Conservation (phyloP, 2,888 invertebrate genomes). For the Diarsia mendica region DNA sequence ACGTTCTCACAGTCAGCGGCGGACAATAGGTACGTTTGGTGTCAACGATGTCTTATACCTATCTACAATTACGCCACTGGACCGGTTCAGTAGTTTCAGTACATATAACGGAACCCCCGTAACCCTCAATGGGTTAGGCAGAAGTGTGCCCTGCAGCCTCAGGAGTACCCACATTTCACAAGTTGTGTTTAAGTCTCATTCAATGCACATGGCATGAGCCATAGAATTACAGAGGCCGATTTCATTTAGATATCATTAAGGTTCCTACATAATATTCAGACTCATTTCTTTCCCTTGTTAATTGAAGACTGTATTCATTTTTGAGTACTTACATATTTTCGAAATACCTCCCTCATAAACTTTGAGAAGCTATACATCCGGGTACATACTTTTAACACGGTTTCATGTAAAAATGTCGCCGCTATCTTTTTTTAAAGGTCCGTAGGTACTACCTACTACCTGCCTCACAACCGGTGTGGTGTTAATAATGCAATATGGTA, state of each 20-base stretch:
- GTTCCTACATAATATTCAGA: neutral
- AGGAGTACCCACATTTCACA: neutral
- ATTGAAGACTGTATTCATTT: neutral
- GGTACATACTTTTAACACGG: conserved; percentile 41
- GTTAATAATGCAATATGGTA: conserved; percentile 40
- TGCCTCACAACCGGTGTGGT: conserved; percentile 6
- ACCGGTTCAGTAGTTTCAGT: too few relatives aligned
- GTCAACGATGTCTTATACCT: too few relatives aligned
- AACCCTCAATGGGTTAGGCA: neutral
- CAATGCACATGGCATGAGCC: neutral
- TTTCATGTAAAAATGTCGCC: conserved; percentile 42
- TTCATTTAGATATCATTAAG: too few relatives aligned
- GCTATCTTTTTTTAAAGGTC: conserved; percentile 42
- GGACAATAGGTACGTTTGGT: too few relatives aligned
- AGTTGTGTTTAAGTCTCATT: neutral
- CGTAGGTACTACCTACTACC: neutral
- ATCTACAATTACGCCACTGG: too few relatives aligned
- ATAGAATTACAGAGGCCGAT: too few relatives aligned
- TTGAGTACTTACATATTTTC: neutral
- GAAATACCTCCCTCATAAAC: conserved; percentile 14
- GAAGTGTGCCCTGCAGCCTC: neutral
- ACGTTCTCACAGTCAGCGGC: too few relatives aligned
- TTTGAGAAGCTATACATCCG: conserved; percentile 60
- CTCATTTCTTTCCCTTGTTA: neutral
- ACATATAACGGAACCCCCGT: neutral